A percentile compares a stretch with the other conserved stretches of the same genome.
phyloP scores from a whole-genome alignment of 1,140 invertebrate species.

The Heliconius melpomene region DNA sequence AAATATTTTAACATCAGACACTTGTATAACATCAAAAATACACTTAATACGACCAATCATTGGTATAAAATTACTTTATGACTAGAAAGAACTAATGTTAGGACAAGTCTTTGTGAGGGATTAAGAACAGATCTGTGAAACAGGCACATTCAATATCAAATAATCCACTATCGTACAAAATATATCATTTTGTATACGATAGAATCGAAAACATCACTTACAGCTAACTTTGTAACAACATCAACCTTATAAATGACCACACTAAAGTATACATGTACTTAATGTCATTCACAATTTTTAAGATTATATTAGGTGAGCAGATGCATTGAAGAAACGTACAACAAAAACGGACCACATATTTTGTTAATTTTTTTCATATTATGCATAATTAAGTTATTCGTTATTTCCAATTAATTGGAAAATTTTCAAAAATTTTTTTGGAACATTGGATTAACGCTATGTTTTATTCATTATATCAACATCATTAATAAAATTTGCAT shows the following conservation, averaged over 20 bases:
- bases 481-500: not conserved
- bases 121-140: conserved; percentile 33
- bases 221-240: conserved; percentile 23
- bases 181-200: not conserved
- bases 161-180: conserved; percentile 19
- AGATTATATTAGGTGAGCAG: not conserved
- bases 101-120: conserved; percentile 41
- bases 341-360: too few relatives aligned
- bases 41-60: conserved; percentile 48
- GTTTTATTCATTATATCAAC: not conserved
- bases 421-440: not conserved
- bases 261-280: not conserved
- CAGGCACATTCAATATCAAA: conserved; percentile 44
- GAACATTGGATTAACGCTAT: not conserved
- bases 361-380: too few relatives aligned
- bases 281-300: conserved; percentile 5
- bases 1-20: conserved; percentile 70
- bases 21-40: conserved; percentile 76
- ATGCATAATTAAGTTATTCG: too few relatives aligned
- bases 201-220: conserved; percentile 20
- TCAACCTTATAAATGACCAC: conserved; percentile 17
- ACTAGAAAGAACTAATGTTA: conserved; percentile 33
- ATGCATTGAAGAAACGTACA: not conserved
- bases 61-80: conserved; percentile 51
- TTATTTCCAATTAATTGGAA: not conserved